Base-by-base conservation (phyloP, 2,888 invertebrate species). In the Nymphalis urticae region DNA sequence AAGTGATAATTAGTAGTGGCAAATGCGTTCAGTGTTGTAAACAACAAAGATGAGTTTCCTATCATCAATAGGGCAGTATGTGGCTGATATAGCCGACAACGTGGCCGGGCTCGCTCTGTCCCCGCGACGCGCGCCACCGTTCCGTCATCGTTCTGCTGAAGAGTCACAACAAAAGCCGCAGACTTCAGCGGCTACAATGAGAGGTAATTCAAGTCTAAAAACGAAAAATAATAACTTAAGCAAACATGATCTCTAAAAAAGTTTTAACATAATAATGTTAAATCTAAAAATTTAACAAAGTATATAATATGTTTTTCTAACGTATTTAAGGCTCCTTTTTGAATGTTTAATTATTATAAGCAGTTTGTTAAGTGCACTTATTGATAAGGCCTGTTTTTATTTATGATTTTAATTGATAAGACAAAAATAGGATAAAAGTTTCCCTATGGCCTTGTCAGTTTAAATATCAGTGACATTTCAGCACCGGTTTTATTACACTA, bases 31-130 rank as follows among this genome's bases (percentile, higher is more conserved):
- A 77, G 78, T 76, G 67, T 75, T 80, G 74, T 75, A 69, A 74
- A 71, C 72, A 27, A 73, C 66, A 75, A 79, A 73, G 70, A 97
- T 97, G 97, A 97, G 97, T 94, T 97, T 97, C 93, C 95, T 97
- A 86, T 95, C 96, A 85, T 96, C 97, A 53, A 90, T 97, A 79
- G 96, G 97, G 81, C 97, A 97, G 88, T 96, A 96, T 86, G 97
- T 97, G 85, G 96, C 95, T 81, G 97, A 96, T 80, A 95, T 97
- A 84, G 96, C 95, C 81, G 97, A 96, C 89, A 96, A 97, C 84
- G 97, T 97, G 76, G 96, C 97, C 61, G 96, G 95, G 80, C 90
- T 97, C 77, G 95, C 95, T 73, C 89, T 97, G 71, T 96, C 96
- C 76, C 95, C 97, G 68, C 95, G 95, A 75, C 94, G 96, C 73